These are phyloP conservation scores for Noctua pronuba DNA, from an alignment of 2,888 invertebrate species.

Conservation along the genomic window DNA sequence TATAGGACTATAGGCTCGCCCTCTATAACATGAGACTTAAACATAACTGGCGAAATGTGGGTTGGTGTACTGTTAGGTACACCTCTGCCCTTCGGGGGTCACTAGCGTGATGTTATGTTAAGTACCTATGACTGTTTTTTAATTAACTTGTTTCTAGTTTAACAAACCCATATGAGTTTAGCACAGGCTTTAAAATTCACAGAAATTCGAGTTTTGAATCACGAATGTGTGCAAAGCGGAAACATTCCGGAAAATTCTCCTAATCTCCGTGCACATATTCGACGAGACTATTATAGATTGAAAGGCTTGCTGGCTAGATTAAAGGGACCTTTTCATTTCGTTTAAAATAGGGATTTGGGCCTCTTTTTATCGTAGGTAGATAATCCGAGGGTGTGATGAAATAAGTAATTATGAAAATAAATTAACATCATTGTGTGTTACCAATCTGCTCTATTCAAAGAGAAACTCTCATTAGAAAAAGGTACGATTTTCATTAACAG, in stretches of 20 bases:
- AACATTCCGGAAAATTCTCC: constrained; percentile 2
- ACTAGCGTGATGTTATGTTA: no score
- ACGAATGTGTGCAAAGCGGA: not conserved
- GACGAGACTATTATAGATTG: constrained; percentile 24
- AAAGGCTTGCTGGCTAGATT: constrained; percentile 7
- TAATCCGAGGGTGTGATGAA: constrained; percentile 6
- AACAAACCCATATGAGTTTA: not conserved
- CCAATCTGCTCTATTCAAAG: constrained; percentile 9
- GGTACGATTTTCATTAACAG: not conserved
- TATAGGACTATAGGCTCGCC: no score
- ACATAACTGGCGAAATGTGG: no score
- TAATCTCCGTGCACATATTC: constrained; percentile 21
- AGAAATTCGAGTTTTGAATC: not conserved
- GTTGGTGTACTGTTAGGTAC: no score
- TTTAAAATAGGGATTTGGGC: constrained; percentile 16
- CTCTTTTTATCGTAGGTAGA: constrained; percentile 9
- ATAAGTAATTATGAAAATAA: constrained; percentile 22
- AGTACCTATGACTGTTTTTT: not conserved
- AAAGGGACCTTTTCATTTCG: constrained; percentile 18
- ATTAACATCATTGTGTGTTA: not conserved
- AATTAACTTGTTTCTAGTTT: constrained; percentile 11
- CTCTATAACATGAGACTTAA: no score
- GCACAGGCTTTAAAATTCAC: not conserved
- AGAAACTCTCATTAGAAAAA: not conserved
- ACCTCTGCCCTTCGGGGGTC: no score